Percentiles rank a stretch among this genome's conserved stretches.
Conservation (phyloP, 2,113 vertebrate genomes). For the Orientallactaga bullata region DNA sequence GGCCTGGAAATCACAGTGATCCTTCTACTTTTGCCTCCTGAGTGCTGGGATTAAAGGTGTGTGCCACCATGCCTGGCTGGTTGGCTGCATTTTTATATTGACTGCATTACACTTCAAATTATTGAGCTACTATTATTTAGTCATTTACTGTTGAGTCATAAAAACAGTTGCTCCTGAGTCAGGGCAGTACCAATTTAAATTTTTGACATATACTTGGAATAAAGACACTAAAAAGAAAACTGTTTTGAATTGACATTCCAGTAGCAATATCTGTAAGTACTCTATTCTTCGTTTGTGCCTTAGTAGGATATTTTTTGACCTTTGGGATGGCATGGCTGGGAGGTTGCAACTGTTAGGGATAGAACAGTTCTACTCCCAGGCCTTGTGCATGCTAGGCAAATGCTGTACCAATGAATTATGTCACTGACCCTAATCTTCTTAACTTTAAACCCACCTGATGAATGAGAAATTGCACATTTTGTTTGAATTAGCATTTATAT, state of each 20-base stretch:
- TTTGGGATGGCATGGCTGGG: not conserved
- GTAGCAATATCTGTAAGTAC: not conserved
- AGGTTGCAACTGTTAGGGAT: too few relatives aligned
- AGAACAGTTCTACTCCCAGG: too few relatives aligned
- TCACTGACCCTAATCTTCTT: too few relatives aligned
- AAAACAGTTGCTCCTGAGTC: conserved; percentile 43
- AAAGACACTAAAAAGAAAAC: not conserved
- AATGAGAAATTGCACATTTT: not conserved
- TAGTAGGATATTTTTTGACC: not conserved
- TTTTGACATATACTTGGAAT: not conserved
- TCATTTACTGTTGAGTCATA: conserved; percentile 21
- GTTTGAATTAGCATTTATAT: not conserved
- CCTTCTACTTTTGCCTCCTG: too few relatives aligned
- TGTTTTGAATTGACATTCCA: conserved; percentile 23
- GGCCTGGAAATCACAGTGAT: too few relatives aligned
- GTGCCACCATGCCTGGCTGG: too few relatives aligned
- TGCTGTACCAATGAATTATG: too few relatives aligned
- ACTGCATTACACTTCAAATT: not conserved
- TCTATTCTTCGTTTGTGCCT: not conserved
- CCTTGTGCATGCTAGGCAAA: too few relatives aligned
- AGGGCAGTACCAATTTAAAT: conserved; percentile 19
- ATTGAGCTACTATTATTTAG: conserved; percentile 7
- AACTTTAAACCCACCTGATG: conserved; percentile 34
- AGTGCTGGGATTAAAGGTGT: too few relatives aligned
- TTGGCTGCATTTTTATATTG: not conserved